A percentile compares a stretch with the other conserved stretches of the same genome.
phyloP scores from a whole-genome alignment of 2,797 vertebrate genomes.

The Rhynchotus rufescens region DNA sequence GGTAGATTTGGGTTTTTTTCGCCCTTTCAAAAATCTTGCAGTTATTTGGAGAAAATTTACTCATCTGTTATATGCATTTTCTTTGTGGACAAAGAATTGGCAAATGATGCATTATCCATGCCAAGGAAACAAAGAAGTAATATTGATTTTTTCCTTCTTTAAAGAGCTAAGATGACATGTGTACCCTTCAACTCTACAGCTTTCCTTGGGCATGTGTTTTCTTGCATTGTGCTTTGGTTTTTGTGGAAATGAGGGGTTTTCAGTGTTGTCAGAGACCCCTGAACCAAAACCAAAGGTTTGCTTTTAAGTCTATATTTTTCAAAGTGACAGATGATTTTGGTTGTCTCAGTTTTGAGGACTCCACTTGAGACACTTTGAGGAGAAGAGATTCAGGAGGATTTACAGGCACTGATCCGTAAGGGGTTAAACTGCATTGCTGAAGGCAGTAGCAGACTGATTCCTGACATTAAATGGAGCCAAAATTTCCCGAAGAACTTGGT shows the following conservation, averaged over 20 bases:
- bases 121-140: slow-evolving; percentile 1
- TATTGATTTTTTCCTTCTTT: background rate
- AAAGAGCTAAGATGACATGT: background rate
- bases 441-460: background rate
- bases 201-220: slow-evolving; percentile 12
- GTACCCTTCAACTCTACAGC: background rate
- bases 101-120: slow-evolving; percentile 20
- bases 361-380: background rate
- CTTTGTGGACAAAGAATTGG: background rate
- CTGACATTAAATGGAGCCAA: background rate
- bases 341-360: background rate
- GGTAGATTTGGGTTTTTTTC: background rate
- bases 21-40: background rate
- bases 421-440: background rate
- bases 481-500: background rate
- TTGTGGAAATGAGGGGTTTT: background rate
- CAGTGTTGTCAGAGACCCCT: background rate
- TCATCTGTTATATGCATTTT: background rate
- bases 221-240: slow-evolving; percentile 41
- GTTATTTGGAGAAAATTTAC: background rate
- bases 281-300: slow-evolving; percentile 1
- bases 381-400: background rate
- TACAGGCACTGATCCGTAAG: background rate
- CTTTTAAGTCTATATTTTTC: background rate
- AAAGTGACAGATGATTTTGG: background rate